Percentiles rank a stretch among this genome's conserved stretches.
phyloP scores from a whole-genome alignment of 1,140 invertebrate species.

The Berghia stephanieae region DNA sequence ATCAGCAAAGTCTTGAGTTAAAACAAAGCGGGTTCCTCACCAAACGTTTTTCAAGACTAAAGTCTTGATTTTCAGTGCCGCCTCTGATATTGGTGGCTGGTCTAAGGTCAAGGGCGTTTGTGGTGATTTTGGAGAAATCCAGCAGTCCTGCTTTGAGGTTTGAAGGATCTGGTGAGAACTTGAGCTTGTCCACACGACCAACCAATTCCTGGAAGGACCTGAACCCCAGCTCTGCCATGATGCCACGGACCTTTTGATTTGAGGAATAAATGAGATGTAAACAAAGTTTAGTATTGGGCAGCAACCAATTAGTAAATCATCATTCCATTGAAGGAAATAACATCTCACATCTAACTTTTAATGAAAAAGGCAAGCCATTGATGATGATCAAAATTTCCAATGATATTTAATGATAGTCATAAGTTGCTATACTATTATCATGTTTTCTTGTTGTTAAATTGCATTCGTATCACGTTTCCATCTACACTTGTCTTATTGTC shows the following conservation, averaged over 20 bases:
- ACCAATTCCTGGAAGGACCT: slow-evolving; percentile 91
- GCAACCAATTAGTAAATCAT: not conserved
- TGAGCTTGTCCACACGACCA: slow-evolving; percentile 86
- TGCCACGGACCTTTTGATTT: slow-evolving; percentile 75
- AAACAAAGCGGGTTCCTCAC: slow-evolving; percentile 45
- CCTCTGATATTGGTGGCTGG: slow-evolving; percentile 92
- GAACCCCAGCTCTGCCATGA: slow-evolving; percentile 92
- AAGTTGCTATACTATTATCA: too few relatives aligned
- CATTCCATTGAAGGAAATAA: too few relatives aligned
- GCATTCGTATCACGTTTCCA: too few relatives aligned
- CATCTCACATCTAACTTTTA: too few relatives aligned
- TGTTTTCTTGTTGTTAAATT: too few relatives aligned
- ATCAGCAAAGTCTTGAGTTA: not conserved
- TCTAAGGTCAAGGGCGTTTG: slow-evolving; percentile 87
- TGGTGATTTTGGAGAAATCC: slow-evolving; percentile 85
- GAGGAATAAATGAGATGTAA: slow-evolving; percentile 10
- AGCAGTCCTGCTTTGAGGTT: slow-evolving; percentile 85
- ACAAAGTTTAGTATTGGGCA: not conserved
- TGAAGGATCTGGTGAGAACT: slow-evolving; percentile 68
- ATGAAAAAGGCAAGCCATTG: too few relatives aligned
- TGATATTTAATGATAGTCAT: too few relatives aligned
- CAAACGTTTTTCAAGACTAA: slow-evolving; percentile 87
- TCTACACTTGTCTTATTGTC: too few relatives aligned
- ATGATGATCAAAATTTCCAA: too few relatives aligned
- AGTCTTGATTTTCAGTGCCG: slow-evolving; percentile 86